phyloP scores from a whole-genome alignment of 2,113 vertebrate genomes.

The Thymallus thymallus region DNA sequence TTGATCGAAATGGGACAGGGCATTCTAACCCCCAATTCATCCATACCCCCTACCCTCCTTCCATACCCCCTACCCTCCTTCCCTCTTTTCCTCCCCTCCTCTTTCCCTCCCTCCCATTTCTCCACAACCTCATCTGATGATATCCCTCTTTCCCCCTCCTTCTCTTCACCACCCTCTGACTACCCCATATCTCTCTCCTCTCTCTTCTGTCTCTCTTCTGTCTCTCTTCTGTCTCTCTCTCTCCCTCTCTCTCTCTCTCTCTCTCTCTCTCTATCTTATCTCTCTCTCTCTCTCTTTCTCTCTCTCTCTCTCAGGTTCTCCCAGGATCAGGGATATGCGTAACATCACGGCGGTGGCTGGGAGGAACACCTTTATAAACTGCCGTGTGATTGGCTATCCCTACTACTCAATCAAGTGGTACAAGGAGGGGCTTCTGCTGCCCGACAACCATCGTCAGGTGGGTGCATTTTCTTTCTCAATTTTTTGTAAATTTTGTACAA shows the following conservation, averaged over 20 bases:
- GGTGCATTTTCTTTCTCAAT: not conserved
- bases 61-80: not conserved
- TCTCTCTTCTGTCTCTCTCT: not conserved
- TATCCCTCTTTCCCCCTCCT: constrained; percentile 8
- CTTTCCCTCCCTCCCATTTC: constrained; percentile 43
- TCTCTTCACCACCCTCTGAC: not conserved
- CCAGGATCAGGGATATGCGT: constrained; percentile 94
- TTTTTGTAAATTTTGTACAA: not conserved
- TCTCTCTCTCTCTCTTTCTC: constrained; percentile 19
- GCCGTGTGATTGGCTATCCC: constrained; percentile 97
- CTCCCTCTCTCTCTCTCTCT: constrained; percentile 22
- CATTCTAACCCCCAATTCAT: constrained; percentile 26
- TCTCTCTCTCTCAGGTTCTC: constrained; percentile 79
- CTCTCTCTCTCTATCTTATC: constrained; percentile 30
- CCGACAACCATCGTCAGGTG: constrained; percentile 95
- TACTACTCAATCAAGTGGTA: constrained; percentile 99
- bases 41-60: not conserved
- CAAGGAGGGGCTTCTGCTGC: constrained; percentile 91
- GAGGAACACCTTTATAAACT: constrained; percentile 96
- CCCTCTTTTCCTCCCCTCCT: constrained; percentile 18
- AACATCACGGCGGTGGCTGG: constrained; percentile 97
- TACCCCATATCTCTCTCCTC: constrained; percentile 4
- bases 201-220: constrained; percentile 6
- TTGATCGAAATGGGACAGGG: constrained; percentile 15
- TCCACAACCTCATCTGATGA: constrained; percentile 59